Percentiles rank a stretch among this genome's conserved stretches.
Evolutionary conservation across 2,797 vertebrate species (phyloP).

Genomic region (Novumbra hubbsi): DNA sequence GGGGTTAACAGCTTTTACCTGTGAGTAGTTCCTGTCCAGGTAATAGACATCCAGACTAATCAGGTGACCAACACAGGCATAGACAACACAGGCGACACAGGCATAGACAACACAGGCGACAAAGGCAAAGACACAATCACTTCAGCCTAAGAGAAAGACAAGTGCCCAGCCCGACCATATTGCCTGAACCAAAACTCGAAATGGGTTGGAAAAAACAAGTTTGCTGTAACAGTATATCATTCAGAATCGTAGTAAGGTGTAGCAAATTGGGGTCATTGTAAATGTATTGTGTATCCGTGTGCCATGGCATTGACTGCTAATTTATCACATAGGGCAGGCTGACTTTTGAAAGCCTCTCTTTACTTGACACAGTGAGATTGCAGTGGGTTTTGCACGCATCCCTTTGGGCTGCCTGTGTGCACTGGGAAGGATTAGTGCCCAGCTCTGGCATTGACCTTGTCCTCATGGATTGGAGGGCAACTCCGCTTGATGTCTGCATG

Average conservation of each 20-base stretch:
- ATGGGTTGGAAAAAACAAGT: too few species aligned
- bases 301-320: constrained; percentile 4
- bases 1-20: too few species aligned
- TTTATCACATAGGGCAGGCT: constrained; percentile 2
- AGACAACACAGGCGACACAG: too few species aligned
- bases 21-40: too few species aligned
- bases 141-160: too few species aligned
- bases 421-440: constrained; percentile 52
- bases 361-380: constrained; percentile 14
- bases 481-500: constrained; percentile 32
- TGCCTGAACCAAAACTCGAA: too few species aligned
- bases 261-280: neutral
- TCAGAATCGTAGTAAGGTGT: neutral
- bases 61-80: too few species aligned
- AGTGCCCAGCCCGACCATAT: too few species aligned
- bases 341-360: constrained; percentile 11
- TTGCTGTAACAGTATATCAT: neutral
- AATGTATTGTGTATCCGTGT: neutral
- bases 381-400: neutral
- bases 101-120: too few species aligned
- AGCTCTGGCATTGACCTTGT: constrained; percentile 44
- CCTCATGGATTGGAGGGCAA: constrained; percentile 45
- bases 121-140: too few species aligned
- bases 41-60: too few species aligned
- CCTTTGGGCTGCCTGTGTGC: constrained; percentile 29